phyloP scores from a whole-genome alignment of 2,797 vertebrate species.

The Chanos chanos region DNA sequence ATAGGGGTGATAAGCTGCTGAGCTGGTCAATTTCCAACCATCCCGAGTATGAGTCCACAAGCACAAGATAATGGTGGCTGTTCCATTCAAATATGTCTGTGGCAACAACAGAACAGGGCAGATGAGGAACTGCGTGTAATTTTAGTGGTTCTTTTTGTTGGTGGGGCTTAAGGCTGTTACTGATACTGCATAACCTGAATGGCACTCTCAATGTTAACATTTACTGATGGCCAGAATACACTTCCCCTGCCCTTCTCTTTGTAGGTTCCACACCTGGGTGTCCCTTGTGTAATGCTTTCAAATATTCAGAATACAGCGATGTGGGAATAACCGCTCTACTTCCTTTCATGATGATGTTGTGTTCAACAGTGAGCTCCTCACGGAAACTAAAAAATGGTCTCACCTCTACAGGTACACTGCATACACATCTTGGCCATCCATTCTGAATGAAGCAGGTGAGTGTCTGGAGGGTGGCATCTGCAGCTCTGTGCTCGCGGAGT shows the following conservation, averaged over 20 bases:
- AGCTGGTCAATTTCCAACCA: too few relatives aligned
- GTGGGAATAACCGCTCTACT: conserved; percentile 4
- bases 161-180: conserved; percentile 19
- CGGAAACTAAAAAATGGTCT: conserved; percentile 8
- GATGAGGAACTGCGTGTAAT: conserved; percentile 8
- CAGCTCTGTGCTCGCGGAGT: not conserved
- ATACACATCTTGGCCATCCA: not conserved
- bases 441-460: not conserved
- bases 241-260: conserved; percentile 1
- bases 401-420: not conserved
- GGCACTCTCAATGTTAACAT: not conserved
- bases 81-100: conserved; percentile 26
- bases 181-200: not conserved
- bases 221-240: conserved; percentile 18
- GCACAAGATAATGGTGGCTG: conserved; percentile 11
- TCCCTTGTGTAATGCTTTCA: conserved; percentile 8
- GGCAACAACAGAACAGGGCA: conserved; percentile 24
- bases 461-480: conserved; percentile 12
- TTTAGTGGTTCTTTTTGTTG: conserved; percentile 20
- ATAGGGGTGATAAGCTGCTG: not conserved
- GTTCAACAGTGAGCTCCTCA: conserved; percentile 1
- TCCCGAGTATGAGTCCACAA: too few relatives aligned
- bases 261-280: too few relatives aligned
- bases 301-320: not conserved
- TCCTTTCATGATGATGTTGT: conserved; percentile 19